Evolutionary conservation across 2,797 vertebrate species (phyloP), one percentile per base, ranked within the genome.

Genomic region (Dryobates pubescens): DNA sequence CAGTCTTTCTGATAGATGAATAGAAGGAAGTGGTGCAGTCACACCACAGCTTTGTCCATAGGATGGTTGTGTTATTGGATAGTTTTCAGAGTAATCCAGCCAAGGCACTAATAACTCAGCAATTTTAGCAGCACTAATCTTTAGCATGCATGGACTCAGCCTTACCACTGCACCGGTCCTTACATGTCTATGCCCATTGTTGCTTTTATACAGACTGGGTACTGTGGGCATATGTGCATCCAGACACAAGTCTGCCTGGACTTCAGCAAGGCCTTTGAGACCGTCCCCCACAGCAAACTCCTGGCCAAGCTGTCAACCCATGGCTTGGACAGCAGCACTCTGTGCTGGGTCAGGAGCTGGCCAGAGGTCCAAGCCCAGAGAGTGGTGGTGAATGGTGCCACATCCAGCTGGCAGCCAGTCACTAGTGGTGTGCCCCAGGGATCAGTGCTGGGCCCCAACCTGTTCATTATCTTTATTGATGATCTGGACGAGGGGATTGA

Each of bases 141-240:
- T 79, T n/a, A 49, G 9, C 22, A 10, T 24, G 8, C 2, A 0
- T 27, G 53, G 19, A 17, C 8, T 59, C 36, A 49, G 10, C 11
- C 6, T 20, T 67, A 38, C 5, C 22, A 54, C 6, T 3, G 5
- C 32, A 43, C 6, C 29, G 62, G 7, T 7, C 23, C 20, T 49
- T 68, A 9, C 22, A 7, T 3, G 4, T 56, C 62, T 61, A 6
- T 11, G 20, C 5, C 9, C 0, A 0, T 6, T 29, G 24, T 16
- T 2, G 2, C 22, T 59, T 80, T 56, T 70, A 34, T 59, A 36
- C 13, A 86, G 36, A n/a, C 9, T 61, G 10, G 23, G 16, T 20
- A 4, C 17, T 10, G 30, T 17, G 27, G 24, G 17, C 41, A 22
- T 56, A 13, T 17, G 17, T 32, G 53, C 4, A 5, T 71, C 8